Base-by-base conservation (phyloP, 2,888 invertebrate genomes). In the Nudaria mundana region DNA sequence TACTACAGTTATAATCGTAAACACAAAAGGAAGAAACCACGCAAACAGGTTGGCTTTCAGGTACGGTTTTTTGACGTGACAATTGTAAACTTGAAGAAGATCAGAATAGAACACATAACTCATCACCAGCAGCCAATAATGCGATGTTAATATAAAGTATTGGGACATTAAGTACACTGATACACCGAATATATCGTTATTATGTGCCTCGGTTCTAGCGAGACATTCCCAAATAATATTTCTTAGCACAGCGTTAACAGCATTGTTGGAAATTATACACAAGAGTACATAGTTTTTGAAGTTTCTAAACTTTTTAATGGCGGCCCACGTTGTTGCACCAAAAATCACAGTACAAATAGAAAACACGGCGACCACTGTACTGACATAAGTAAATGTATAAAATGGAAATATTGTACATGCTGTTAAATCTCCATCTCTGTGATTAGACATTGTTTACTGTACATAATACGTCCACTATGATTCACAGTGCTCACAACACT, bases 211-310 rank as follows among this genome's bases (percentile, higher is more conserved):
- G 3, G 3, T 30, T 30, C 11, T 11, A 11, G 6, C 4, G 13
- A 35, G 0, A 13, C 35, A 28, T 3, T 28, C 14, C 7, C 6
- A 10, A 2, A n/a, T 5, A 8, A 28, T 6, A 5, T 7, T 28
- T 12, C 28, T 28, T 3, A 35, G 4, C 1, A 20, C 13, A 5
- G 33, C 5, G 2, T 38, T 42, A 3, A 51, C 1, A 2, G 28
- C 8, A 15, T 44, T 42, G 12, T 33, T 42, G 0, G 38, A 30
- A n/a, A 51, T 48, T 0, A 52, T 28, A 23, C 24, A 44, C 0
- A 56, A 31, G 22, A 40, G 42, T n/a, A 56, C 28, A n/a, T 29
- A 51, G 42, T 54, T 56, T 14, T 42, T 42, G 28, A 42, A 48
- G 13, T 30, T 34, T n/a, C 48, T 31, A 25, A 56, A 52, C 8